Base-by-base conservation (phyloP, 2,797 vertebrate genomes). In the Avahi laniger region DNA sequence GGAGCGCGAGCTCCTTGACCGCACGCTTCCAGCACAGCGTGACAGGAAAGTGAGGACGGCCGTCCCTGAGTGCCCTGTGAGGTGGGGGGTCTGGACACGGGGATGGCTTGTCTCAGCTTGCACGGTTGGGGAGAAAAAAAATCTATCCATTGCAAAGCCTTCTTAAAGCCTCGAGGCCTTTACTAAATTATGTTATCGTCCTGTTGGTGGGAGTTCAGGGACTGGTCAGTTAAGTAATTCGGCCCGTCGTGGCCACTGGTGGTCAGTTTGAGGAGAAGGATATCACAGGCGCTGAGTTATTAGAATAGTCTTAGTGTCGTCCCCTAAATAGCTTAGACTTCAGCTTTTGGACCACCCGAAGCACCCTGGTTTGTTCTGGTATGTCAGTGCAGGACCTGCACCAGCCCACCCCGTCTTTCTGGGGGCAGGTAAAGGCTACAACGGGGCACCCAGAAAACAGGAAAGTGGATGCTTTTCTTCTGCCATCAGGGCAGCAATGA, bases 1-100 rank as follows among this genome's bases (percentile, higher is more conserved):
- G 96, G 98, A 99, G 89, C 98, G 98, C 80, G 98, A 99, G 15
- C 82, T 99, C 91, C 98, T 99, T 78, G 99, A 98, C 95, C 97
- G 97, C 41, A 95, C 83, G 41, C 98, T 99, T 92, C 98, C 99
- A 3, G 97, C 98, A 43, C 96, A 99, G n/a, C 97, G 99, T 81
- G 94, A 98, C 81, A 98, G 99, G 98, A 99, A 99, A 98, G 99
- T 99, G 97, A 98, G 97, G 63, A 28, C 15, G 1, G 41, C 48
- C 41, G 1, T 10, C 12, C 75, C 46, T 17, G 3, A 38, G 70
- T 2, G 18, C 22, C 24, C 50, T 1, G 28, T 2, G 46, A 4
- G 1, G 2, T 18, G 41, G 41, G 48, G n/a, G 12, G 2, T 54
- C 50, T 48, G 46, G 54, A 43, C 12, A 17, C 12, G 0, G n/a